Base-by-base conservation (phyloP, 53 echinoderm and acorn worm species). In the Pentamera pediparva region DNA sequence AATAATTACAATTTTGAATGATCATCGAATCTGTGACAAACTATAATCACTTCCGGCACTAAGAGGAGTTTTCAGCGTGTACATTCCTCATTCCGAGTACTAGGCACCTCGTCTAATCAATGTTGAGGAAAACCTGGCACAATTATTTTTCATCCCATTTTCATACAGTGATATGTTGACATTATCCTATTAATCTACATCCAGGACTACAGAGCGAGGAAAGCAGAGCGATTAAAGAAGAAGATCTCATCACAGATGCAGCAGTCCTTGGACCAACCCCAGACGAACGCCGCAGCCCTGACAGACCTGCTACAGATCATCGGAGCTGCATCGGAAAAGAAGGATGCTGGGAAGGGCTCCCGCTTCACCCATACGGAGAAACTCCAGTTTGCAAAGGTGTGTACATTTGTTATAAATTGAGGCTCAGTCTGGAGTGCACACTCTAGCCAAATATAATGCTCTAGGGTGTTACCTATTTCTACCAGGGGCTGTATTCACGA, bases 371-470 rank as follows among this genome's bases (percentile, higher is more conserved):
- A 96, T 36, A 75, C 88, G 3, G 90, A 91, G 22, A 96, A 91
- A 62, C 59, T 96, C 19, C 96, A 88, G 83, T 96, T 96, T 86
- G 90, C 96, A 36, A 90, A 96, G 91, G 96, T 96, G n/a, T 73
- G 80, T 31, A 61, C 47, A 15, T 32, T 3, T 15, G 13, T 57
- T 17, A 17, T 57, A 13, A 26, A 5, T 32, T 57, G 17, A 57
- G 13, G 0, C 29, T 28, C n/a, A n/a, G n/a, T n/a, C n/a, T n/a
- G n/a, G n/a, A n/a, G n/a, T n/a, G n/a, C n/a, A n/a, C n/a, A n/a
- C n/a, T n/a, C n/a, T n/a, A n/a, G n/a, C 13, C 3, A 31, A 9
- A 31, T 22, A 45, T n/a, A 45, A 15, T 12, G 12, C 47, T 45
- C 47, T 45, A 45, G n/a, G n/a, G n/a, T 45, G 1, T 45, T 45